Conservation (phyloP, 2,888 invertebrate genomes). For the Ophioninae sp. region DNA sequence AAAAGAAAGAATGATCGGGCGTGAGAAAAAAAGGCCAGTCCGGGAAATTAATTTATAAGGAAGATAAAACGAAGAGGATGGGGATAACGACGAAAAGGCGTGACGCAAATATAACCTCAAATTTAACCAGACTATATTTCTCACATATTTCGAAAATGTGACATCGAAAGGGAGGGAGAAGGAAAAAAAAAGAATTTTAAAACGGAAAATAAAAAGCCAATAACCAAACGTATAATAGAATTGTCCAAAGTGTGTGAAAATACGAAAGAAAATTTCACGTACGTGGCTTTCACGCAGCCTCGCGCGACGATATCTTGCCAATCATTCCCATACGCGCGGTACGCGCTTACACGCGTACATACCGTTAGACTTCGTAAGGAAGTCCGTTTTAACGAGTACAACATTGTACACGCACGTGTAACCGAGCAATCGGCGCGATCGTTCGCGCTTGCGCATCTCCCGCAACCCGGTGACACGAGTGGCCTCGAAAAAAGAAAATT, state of each 20-base stretch:
- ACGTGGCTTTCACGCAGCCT: conserved; percentile 2
- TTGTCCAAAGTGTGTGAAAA: background rate
- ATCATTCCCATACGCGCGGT: background rate
- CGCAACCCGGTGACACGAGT: background rate
- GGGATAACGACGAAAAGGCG: background rate
- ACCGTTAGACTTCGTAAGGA: conserved; percentile 16
- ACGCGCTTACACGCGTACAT: background rate
- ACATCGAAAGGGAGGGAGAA: background rate
- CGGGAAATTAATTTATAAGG: conserved; percentile 54
- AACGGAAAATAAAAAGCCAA: background rate
- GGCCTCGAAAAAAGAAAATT: background rate
- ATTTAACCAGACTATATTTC: background rate
- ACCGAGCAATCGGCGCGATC: conserved; percentile 22
- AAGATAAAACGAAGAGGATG: conserved; percentile 23
- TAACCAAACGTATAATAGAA: background rate
- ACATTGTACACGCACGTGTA: background rate
- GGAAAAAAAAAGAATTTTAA: background rate
- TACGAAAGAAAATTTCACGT: conserved; percentile 9
- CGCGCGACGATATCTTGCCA: conserved; percentile 15
- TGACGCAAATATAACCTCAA: background rate
- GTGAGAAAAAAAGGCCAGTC: conserved; percentile 39
- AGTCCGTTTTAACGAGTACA: background rate
- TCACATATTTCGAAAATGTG: background rate
- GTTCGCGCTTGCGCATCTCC: background rate
- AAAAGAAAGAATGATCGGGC: conserved; percentile 23